phyloP scores from a whole-genome alignment of 2,113 vertebrate species.

The Onychorhynchus coronatus region DNA sequence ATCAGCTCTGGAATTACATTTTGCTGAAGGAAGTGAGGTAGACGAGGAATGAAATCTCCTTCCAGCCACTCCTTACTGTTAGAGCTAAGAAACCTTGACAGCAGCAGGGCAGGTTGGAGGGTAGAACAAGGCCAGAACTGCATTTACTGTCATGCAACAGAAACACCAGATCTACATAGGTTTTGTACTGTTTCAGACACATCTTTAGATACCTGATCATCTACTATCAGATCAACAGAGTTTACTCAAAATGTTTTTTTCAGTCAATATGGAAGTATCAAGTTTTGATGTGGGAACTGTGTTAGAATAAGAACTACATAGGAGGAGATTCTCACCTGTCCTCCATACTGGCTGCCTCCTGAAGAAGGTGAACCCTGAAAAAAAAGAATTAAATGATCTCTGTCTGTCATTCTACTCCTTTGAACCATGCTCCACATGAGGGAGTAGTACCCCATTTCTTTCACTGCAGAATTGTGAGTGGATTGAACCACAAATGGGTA shows the following conservation, averaged over 20 bases:
- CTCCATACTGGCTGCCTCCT: constrained; percentile 48
- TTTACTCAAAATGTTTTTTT: neutral
- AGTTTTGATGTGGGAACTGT: neutral
- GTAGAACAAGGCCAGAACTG: neutral
- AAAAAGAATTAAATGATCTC: neutral
- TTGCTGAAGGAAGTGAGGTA: neutral
- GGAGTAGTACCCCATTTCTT: neutral
- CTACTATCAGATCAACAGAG: neutral
- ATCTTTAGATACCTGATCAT: neutral
- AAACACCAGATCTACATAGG: neutral
- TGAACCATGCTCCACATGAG: neutral
- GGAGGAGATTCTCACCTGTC: constrained; percentile 20
- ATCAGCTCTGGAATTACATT: neutral
- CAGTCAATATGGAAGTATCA: neutral
- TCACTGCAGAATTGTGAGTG: neutral
- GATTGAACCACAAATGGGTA: neutral
- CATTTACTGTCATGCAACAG: neutral
- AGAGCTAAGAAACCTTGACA: neutral
- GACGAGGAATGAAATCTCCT: neutral
- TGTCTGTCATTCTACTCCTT: neutral
- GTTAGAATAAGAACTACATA: neutral
- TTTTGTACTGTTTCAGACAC: neutral
- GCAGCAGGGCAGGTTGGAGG: neutral
- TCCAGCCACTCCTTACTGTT: neutral
- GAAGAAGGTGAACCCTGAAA: constrained; percentile 24